phyloP scores from a whole-genome alignment of 2,797 vertebrate species.

The Ptychobarbus kaznakovi region DNA sequence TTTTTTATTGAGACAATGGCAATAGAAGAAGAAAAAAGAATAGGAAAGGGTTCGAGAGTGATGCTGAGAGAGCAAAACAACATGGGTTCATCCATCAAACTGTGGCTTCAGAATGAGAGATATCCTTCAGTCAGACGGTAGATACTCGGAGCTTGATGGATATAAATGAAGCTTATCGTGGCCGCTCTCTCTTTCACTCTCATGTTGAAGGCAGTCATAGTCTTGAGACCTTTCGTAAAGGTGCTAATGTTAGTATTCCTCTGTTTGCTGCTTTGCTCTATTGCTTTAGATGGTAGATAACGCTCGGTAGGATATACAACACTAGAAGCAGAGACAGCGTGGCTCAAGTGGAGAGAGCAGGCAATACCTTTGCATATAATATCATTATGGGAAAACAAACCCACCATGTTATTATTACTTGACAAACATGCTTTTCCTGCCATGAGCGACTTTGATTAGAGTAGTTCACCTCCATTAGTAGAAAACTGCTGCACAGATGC shows the following conservation, averaged over 20 bases:
- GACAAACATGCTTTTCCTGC: conserved; percentile 7
- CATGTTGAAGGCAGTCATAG: conserved; percentile 52
- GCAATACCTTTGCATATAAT: conserved; percentile 2
- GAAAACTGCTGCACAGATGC: conserved; percentile 50
- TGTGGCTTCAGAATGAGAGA: conserved; percentile 11
- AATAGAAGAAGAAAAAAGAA: conserved; percentile 43
- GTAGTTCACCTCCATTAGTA: conserved; percentile 48
- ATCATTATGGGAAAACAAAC: not conserved
- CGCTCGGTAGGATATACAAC: not conserved
- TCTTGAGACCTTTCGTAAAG: conserved; percentile 76
- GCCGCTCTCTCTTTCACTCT: conserved; percentile 42
- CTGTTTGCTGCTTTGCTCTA: conserved; percentile 50
- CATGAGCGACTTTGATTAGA: conserved; percentile 30
- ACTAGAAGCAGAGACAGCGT: conserved; percentile 2
- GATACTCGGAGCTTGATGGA: not conserved
- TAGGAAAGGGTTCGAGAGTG: conserved; percentile 14
- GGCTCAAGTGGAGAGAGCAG: conserved; percentile 55
- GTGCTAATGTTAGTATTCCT: conserved; percentile 75
- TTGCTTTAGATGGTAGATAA: conserved; percentile 24
- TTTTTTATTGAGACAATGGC: conserved; percentile 56
- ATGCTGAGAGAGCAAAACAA: conserved; percentile 16
- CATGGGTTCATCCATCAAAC: conserved; percentile 10
- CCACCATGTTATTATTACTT: conserved; percentile 13
- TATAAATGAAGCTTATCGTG: conserved; percentile 4
- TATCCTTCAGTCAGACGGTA: not conserved